Base-by-base conservation (phyloP, 2,797 vertebrate species). In the Kryptopterus vitreolus region DNA sequence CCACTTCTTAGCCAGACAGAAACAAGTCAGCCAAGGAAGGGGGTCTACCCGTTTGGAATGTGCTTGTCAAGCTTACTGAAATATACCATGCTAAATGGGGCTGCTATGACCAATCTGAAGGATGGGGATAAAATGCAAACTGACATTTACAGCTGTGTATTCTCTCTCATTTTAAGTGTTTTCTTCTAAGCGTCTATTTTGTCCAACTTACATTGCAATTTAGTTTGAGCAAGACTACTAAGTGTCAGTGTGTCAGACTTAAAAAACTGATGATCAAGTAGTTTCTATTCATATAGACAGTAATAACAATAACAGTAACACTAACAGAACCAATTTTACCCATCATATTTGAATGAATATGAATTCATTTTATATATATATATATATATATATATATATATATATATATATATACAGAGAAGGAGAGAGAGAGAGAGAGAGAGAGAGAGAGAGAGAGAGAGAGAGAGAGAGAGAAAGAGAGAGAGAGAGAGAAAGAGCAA, bases 11-110 rank as follows among this genome's bases (percentile, higher is more conserved):
- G 77, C 81, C 86, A 83, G 82, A 85, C 82, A 84, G 81, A 59
- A 79, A 86, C 84, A 86, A 83, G 82, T 83, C 84, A 81, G 84
- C 82, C 22, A 50, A 65, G 76, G 82, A 85, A 83, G 81, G 85
- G 79, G 83, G 85, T 85, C 84, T 73, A 66, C 50, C 61, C 53
- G 79, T 85, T 70, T 81, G 83, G 81, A 85, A 86, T 86, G 83
- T 77, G 78, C 83, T 79, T 83, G 83, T 86, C 83, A 83, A 66
- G 69, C 53, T n/a, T 9, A 15, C 63, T 86, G 81, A 86, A 85
- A 85, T 85, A 85, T 83, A 85, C 50, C 55, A 79, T 7, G 66
- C 76, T 86, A 84, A 86, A 70, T 68, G 82, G 78, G 59, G 24
- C 68, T 70, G 70, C 76, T 43, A 75, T 86, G 81, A 80, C 65